Conservation (phyloP, 1,140 invertebrate species). For the Temnothorax longispinosus region DNA sequence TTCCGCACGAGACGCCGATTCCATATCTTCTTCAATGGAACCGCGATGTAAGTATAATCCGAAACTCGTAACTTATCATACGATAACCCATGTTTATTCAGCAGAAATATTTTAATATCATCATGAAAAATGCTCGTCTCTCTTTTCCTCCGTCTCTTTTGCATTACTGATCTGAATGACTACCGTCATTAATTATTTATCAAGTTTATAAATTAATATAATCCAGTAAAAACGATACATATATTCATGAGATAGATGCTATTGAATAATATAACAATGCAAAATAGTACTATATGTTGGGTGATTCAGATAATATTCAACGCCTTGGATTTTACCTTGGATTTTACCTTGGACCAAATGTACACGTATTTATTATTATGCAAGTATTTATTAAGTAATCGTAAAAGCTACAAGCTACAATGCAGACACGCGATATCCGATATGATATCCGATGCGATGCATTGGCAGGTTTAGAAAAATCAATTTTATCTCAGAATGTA, state of each 20-base stretch:
- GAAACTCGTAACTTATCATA: not conserved
- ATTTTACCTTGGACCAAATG: not conserved
- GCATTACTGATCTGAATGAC: no score
- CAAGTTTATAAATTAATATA: not conserved
- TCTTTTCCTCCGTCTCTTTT: not conserved
- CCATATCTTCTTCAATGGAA: constrained; percentile 96
- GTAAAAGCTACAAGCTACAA: not conserved
- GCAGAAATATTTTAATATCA: not conserved
- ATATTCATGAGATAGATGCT: not conserved
- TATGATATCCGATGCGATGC: not conserved
- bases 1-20: constrained; percentile 94
- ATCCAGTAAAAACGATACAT: not conserved
- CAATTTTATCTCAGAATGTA: not conserved
- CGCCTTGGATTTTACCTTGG: not conserved
- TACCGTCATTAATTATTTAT: no score
- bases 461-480: not conserved
- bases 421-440: not conserved
- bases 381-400: constrained; percentile 2
- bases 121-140: not conserved
- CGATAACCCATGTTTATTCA: not conserved
- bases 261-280: not conserved
- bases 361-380: not conserved
- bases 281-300: not conserved
- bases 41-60: constrained; percentile 91
- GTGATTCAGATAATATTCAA: constrained; percentile 7